A percentile compares a stretch with the other conserved stretches of the same genome.
Conservation (phyloP, 2,888 invertebrate species). For the Torymus tubicola region DNA sequence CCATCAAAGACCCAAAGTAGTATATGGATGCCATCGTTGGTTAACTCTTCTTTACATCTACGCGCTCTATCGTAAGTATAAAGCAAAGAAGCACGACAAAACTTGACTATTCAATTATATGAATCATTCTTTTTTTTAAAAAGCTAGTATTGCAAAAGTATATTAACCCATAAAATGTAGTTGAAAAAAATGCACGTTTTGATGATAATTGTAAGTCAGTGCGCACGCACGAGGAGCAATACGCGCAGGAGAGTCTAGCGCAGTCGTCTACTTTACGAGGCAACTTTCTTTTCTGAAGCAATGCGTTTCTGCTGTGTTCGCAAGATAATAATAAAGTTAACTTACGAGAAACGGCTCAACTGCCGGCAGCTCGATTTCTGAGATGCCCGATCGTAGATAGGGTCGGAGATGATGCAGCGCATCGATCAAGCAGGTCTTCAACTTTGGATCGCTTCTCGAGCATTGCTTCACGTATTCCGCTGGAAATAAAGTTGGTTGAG, state of each 20-base stretch:
- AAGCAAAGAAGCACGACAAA: no score
- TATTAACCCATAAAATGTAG: no score
- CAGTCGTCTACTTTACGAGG: conserved; percentile 20
- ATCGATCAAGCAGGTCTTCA: conserved; percentile 74
- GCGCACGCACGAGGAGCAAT: no score
- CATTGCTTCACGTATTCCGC: conserved; percentile 83
- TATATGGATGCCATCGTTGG: no score
- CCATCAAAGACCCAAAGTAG: no score
- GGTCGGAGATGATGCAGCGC: conserved; percentile 76
- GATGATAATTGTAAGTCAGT: no score
- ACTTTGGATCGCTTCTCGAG: conserved; percentile 77
- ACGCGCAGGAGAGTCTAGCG: neutral
- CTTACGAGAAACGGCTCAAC: conserved; percentile 78
- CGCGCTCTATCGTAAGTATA: no score
- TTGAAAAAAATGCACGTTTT: no score
- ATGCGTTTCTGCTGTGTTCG: conserved; percentile 3
- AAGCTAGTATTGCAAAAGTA: no score
- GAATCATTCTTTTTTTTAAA: no score
- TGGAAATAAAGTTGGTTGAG: conserved; percentile 57
- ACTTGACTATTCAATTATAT: no score
- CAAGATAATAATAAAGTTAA: conserved; percentile 46
- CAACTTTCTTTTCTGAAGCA: conserved; percentile 47
- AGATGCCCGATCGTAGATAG: conserved; percentile 76
- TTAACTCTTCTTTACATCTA: no score
- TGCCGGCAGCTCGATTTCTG: conserved; percentile 79